Evolutionary conservation across 2,797 vertebrate genomes (phyloP).

Genomic region (Sphaeramia orbicularis): DNA sequence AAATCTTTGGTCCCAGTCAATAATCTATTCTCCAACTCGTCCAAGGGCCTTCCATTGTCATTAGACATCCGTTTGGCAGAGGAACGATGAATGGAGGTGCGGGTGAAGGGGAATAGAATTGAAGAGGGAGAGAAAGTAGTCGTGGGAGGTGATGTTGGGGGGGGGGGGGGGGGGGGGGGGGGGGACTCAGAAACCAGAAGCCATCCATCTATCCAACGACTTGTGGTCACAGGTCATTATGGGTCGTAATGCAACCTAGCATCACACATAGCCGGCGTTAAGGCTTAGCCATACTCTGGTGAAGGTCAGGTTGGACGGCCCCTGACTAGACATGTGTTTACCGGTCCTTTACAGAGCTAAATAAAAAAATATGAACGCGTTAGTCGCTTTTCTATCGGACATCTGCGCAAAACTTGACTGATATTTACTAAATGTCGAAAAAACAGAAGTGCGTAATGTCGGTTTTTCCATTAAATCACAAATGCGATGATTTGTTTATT

Average conservation of each 20-base stretch:
- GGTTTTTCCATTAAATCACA: too few relatives aligned
- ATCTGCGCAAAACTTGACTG: too few relatives aligned
- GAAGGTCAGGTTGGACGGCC: conserved; percentile 51
- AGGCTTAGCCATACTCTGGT: conserved; percentile 29
- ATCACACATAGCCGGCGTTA: conserved; percentile 50
- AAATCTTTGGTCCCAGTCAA: conserved; percentile 86
- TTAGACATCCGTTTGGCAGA: conserved; percentile 77
- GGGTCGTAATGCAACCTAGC: conserved; percentile 67
- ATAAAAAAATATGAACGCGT: conserved; percentile 19
- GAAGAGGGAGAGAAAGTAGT: conserved; percentile 66
- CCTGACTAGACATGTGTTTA: conserved; percentile 20
- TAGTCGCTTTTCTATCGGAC: too few relatives aligned
- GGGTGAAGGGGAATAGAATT: conserved; percentile 44
- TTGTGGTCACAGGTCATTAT: conserved; percentile 83
- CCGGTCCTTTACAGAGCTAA: conserved; percentile 18
- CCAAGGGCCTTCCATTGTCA: conserved; percentile 80
- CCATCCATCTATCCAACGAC: conserved; percentile 81
- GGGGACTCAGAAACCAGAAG: conserved; percentile 65
- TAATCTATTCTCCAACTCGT: conserved; percentile 84
- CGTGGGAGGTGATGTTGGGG: conserved; percentile 72
- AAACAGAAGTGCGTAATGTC: too few relatives aligned
- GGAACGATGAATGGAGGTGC: conserved; percentile 63
- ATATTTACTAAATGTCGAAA: too few relatives aligned
- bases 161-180: too few relatives aligned
- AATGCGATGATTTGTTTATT: too few relatives aligned